Conservation (phyloP, 2,113 vertebrate species). For the Stegastes partitus region DNA sequence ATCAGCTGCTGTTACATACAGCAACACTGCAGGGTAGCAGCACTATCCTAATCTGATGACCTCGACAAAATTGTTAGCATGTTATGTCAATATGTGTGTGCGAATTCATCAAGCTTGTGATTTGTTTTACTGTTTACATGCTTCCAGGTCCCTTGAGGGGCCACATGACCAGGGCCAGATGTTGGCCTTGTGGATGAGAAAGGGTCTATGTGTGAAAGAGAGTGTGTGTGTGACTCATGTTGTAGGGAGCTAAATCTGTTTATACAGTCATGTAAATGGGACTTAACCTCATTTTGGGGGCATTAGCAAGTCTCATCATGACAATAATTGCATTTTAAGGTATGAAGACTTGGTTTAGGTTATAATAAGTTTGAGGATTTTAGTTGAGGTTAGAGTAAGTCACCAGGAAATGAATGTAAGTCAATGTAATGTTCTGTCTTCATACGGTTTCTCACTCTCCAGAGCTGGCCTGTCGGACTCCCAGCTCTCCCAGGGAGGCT, state of each 20-base stretch:
- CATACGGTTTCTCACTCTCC: neutral
- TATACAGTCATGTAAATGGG: no score
- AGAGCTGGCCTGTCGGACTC: neutral
- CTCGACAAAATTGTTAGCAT: neutral
- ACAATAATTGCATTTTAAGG: no score
- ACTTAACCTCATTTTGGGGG: no score
- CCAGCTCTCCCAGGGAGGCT: conserved; percentile 13
- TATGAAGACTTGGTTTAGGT: no score
- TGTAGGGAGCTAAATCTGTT: no score
- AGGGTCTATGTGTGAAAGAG: neutral
- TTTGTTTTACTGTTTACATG: neutral
- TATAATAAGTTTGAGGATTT: no score
- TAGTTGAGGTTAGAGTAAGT: neutral
- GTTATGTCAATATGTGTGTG: neutral
- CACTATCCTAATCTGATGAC: neutral
- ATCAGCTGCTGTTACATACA: neutral
- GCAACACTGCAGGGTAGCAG: neutral
- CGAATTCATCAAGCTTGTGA: neutral
- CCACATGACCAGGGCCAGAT: conserved; percentile 42
- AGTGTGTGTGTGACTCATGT: neutral
- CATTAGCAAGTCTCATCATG: no score
- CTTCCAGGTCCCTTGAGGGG: conserved; percentile 13
- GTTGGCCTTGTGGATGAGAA: conserved; percentile 26
- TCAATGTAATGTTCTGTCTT: neutral
- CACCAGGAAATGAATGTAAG: neutral